A percentile compares a stretch with the other conserved stretches of the same genome.
Evolutionary conservation across 2,113 vertebrate species (phyloP).

Genomic region (Pygoscelis adeliae): DNA sequence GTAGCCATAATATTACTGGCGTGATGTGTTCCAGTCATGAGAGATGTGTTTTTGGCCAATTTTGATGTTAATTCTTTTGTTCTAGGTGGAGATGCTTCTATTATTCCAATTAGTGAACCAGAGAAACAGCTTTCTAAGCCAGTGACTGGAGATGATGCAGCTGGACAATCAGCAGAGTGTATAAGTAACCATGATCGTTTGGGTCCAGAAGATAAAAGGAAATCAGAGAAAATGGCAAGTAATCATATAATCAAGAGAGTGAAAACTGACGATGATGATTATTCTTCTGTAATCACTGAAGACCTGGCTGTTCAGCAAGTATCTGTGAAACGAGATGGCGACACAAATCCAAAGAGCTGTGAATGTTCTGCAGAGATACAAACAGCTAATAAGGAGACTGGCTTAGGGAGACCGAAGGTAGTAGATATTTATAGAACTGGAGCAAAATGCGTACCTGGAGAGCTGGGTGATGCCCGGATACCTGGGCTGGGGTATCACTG

Average conservation of each 20-base stretch:
- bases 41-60: neutral
- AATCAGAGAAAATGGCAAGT: neutral
- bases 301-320: neutral
- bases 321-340: neutral
- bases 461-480: slow-evolving; percentile 68
- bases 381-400: neutral
- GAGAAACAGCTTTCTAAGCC: slow-evolving; percentile 73
- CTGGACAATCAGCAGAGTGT: slow-evolving; percentile 3
- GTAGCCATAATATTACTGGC: neutral
- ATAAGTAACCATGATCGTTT: neutral
- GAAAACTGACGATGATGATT: neutral
- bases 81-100: slow-evolving; percentile 94
- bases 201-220: slow-evolving; percentile 45
- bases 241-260: slow-evolving; percentile 50
- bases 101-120: slow-evolving; percentile 82
- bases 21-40: neutral
- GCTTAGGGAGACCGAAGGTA: neutral
- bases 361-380: neutral
- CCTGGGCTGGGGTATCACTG: slow-evolving; percentile 83
- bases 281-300: neutral
- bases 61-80: neutral
- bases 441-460: slow-evolving; percentile 89
- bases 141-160: neutral
- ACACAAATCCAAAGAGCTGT: neutral
- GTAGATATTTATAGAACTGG: slow-evolving; percentile 89